Evolutionary conservation across 92 coral and sea anemone genomes (phyloP), one percentile per base, ranked within the genome.

Genomic region (Porites rus): DNA sequence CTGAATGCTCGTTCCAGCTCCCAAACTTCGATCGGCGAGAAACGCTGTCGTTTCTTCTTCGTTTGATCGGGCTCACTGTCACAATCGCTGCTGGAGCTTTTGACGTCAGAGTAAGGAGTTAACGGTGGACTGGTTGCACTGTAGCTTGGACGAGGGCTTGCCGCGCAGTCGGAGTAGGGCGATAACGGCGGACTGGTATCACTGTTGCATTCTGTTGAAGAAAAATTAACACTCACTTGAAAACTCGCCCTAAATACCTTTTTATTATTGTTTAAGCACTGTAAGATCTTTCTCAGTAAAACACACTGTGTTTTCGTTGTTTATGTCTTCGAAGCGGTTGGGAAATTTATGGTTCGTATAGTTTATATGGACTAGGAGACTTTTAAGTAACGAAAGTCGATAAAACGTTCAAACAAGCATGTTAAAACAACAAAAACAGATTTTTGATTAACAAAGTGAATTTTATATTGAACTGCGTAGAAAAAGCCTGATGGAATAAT

Each of bases 1-100:
- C 18, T 56, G 22, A n/a, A 81, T 69, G 77, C 85, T 69, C 58
- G 56, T 25, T 81, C 85, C 77, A 81, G 66, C 52, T 69, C 85
- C 77, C 65, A 22, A 28, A 81, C 77, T 56, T 81, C 85, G 56
- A 25, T 21, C 75, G 68, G 53, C 31, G 85, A 81, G 58, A 81
- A 81, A 28, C 85, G 69, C 60, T 81, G 85, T 69, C 77, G 77
- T 11, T 58, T 81, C 69, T 69, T 70, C 18, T 13, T 69, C 31
- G 31, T 28, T 81, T 56, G 76, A 69, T 81, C 85, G 85, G 66
- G 25, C n/a, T 81, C 77, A 68, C 69, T 69, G 53, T 69, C 76
- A 52, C 59, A 54, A 71, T 81, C 85, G 31, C 85, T 56, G 31
- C 31, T 59, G 59, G 77, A 56, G 53, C 68, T 56, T 69, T 12